Base-by-base conservation (phyloP, 2,797 vertebrate genomes). In the Etheostoma nigrum region DNA sequence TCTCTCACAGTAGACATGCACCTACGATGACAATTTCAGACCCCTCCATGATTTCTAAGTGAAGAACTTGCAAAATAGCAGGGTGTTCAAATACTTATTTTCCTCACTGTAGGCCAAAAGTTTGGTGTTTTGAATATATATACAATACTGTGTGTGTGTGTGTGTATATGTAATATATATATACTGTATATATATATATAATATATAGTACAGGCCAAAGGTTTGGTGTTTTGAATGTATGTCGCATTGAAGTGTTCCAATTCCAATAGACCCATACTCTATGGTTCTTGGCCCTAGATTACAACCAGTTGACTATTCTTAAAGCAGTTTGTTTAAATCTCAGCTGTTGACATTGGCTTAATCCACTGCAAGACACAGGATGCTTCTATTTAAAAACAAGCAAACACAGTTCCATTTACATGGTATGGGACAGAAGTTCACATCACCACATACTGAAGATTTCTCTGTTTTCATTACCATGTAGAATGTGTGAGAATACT, bases 281-380 rank as follows among this genome's bases (percentile, higher is more conserved):
- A 5, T 74, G 80, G 45, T 83, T 86, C 82, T 77, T 86, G 67
- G 72, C 81, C 82, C 67, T 48, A 60, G 68, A 84, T 90, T 85
- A 85, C 70, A 67, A 78, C 53, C 68, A 73, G 73, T 73, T 57
- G 83, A 82, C 83, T 30, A 69, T 84, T 82, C 74, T 85, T 86
- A 72, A 83, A 90, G 87, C 82, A 84, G 88, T 92, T 89, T 90
- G 87, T 89, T 89, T 86, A 89, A 88, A 91, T 75, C 85, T 90
- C 77, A 89, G 62, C 74, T 93, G 91, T 93, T 93, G 92, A 93
- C 89, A 19, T 90, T 92, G 89, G 90, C 86, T 83, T 82, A 80
- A 87, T 89, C 75, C 67, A 40, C 78, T 47, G 51, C 71, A 81
- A 84, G 88, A 91, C 83, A 91, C 90, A 90, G 90, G 92, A 92